Evolutionary conservation across 92 coral and sea anemone genomes (phyloP).

Genomic region (Siderastrea radians): DNA sequence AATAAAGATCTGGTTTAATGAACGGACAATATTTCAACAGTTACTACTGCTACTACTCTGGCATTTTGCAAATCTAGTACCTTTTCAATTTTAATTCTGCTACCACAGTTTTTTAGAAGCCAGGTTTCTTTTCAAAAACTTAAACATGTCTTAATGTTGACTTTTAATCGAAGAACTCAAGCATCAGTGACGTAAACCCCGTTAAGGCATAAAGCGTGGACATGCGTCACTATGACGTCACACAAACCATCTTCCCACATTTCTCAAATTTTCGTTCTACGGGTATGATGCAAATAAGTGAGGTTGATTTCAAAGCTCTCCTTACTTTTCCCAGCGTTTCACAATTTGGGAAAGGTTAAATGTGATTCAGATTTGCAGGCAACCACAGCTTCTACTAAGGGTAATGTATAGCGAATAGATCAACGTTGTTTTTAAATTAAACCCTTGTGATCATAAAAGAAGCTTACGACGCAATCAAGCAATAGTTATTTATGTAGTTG

Average conservation of each 20-base stretch:
- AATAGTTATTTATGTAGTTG: too few species aligned
- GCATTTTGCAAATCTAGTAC: too few species aligned
- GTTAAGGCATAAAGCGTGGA: background rate
- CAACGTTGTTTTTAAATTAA: background rate
- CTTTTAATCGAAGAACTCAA: background rate
- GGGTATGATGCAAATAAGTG: background rate
- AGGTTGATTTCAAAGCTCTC: constrained; percentile 1
- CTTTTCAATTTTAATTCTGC: too few species aligned
- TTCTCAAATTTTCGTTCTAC: background rate
- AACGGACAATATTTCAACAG: too few species aligned
- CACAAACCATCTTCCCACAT: constrained; percentile 5
- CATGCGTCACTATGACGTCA: constrained; percentile 47
- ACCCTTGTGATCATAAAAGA: too few species aligned
- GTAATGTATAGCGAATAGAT: background rate
- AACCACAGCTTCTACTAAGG: background rate
- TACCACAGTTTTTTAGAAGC: too few species aligned
- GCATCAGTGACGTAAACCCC: background rate
- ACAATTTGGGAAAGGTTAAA: background rate
- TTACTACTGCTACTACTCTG: too few species aligned
- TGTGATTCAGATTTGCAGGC: background rate
- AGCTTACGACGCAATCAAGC: too few species aligned
- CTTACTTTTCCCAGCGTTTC: background rate
- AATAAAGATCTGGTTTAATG: too few species aligned
- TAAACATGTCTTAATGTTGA: too few species aligned
- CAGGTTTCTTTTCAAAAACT: too few species aligned